phyloP scores from a whole-genome alignment of 2,888 invertebrate species.

The Lumbricus terrestris region DNA sequence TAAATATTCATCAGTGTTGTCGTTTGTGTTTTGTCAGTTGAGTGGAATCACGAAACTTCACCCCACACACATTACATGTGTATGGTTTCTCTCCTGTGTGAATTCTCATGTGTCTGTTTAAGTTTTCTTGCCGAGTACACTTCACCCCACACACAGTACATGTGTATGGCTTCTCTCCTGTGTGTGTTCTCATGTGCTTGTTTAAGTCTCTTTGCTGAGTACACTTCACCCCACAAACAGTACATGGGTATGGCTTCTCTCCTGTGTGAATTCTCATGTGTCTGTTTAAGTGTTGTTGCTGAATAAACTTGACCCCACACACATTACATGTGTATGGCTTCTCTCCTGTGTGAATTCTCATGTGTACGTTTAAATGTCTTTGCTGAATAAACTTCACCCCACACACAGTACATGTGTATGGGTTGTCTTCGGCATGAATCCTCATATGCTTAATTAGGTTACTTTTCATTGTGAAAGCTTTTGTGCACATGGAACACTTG shows the following conservation, averaged over 20 bases:
- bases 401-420: neutral
- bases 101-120: neutral
- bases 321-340: neutral
- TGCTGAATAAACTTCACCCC: neutral
- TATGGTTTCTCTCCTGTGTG: conserved; percentile 3
- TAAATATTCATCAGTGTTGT: neutral
- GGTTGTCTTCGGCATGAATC: neutral
- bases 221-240: neutral
- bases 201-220: neutral
- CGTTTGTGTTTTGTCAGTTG: neutral
- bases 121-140: neutral
- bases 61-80: neutral
- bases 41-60: neutral
- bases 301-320: neutral
- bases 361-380: neutral
- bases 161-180: neutral
- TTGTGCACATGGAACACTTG: neutral
- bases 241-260: neutral
- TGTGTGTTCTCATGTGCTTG: neutral
- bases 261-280: neutral
- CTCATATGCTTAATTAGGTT: neutral
- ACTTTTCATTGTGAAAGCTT: neutral
- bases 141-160: neutral
- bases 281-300: neutral
- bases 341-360: neutral